Evolutionary conservation across 2,797 vertebrate species (phyloP), one percentile per base, ranked within the genome.

Genomic region (Syndactyla subalaris): DNA sequence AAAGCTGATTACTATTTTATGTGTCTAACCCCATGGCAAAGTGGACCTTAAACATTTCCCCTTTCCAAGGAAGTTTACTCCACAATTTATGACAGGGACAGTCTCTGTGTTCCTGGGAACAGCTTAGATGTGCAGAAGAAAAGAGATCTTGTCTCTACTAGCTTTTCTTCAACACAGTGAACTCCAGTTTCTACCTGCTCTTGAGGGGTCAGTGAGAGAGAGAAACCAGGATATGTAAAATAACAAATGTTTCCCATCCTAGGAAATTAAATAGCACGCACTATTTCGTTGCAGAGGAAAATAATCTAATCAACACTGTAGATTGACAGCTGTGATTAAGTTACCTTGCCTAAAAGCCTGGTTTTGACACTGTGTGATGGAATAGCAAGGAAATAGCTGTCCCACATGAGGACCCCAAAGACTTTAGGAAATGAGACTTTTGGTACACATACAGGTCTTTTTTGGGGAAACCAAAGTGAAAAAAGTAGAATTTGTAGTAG

Each of bases 1-100:
- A 86, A 89, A 73, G 51, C 52, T 87, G 96, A 95, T 96, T 96
- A 59, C 91, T 91, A 71, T 92, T 95, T 97, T 95, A 95, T 92
- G 84, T 85, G 45, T 67, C 49, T 93, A 89, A 49, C 45, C 46
- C 71, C 41, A 54, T 41, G 59, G 77, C 39, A 95, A 90, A 95
- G 32, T 45, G 43, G 49, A 32, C 51, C 41, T 89, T 95, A 93
- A 97, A 88, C 76, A 85, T 79, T 94, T 82, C 19, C 26, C 70
- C 39, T 68, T 93, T 86, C 51, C 32, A 70, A 88, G 26, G 32
- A 83, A 91, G 57, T 88, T 91, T 89, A 41, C 14, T 80, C 26
- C 9, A 8, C 26, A 55, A 63, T 41, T 90, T 2, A 0, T 39
- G 67, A 51, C 38, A 88, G 70, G n/a, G 36, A 88, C 41, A 45